Base-by-base conservation (phyloP, 2,797 vertebrate genomes). In the Gymnodraco acuticeps region DNA sequence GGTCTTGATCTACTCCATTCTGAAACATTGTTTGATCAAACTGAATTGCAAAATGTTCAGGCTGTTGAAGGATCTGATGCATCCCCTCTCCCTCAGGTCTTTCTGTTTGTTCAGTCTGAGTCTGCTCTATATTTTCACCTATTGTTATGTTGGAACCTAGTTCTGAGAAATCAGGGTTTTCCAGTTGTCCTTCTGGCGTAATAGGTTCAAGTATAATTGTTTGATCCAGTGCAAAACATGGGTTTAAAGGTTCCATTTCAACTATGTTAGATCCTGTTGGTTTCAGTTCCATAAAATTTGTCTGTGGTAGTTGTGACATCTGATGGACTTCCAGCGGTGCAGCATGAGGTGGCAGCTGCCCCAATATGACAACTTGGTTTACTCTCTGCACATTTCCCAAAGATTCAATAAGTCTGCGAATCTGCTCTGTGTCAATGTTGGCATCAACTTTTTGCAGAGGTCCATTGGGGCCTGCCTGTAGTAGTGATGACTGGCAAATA, bases 311-410 rank as follows among this genome's bases (percentile, higher is more conserved):
- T 14, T 84, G 82, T 14, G 89, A 75, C n/a, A 88, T 11, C 77
- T 90, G 86, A 41, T 91, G 92, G 23, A 92, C 81, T 64, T 90
- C 90, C 48, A 90, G 71, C 3, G 88, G 89, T 52, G 88, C 87
- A 7, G 91, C 89, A 70, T 93, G 47, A 48, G 85, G 89, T 3
- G 94, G 92, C 53, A 95, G 83, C 79, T 94, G 94, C 14, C 94
- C 94, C 70, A 95, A 19, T 52, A 95, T 91, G 14, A 95, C 94
- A 50, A 95, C 89, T 80, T 95, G 94, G 65, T 95, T 95, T 17
- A 95, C 95, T 85, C 92, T 94, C 66, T 95, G 93, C 10, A 96
- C 94, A 69, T 95, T 95, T 78, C 93, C 95, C 74, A 96, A 76
- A 23, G 94, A 94, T 72, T 95, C 95, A 65, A 96, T 96, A 20